Conservation (phyloP, 2,888 invertebrate genomes). For the Ectemnius lituratus region DNA sequence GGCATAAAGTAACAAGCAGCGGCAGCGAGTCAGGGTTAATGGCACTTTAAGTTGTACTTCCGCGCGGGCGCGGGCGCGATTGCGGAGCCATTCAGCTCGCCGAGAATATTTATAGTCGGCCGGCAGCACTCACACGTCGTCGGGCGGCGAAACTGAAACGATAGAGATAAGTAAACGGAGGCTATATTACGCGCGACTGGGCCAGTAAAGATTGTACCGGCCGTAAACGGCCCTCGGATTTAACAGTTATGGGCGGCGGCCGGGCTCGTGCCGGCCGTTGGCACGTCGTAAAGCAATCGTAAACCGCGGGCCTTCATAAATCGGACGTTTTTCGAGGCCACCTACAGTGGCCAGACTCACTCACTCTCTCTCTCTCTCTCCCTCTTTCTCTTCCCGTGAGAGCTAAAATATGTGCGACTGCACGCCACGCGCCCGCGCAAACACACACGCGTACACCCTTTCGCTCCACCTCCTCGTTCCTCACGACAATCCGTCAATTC, state of each 20-base stretch:
- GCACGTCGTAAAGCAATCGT: constrained; percentile 74
- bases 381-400: no score
- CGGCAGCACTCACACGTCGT: constrained; percentile 5
- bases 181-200: constrained; percentile 63
- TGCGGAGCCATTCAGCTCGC: not conserved
- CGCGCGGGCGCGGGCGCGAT: not conserved
- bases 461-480: no score
- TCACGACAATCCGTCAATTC: no score
- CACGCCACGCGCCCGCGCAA: no score
- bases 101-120: not conserved
- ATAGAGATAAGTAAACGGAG: constrained; percentile 61
- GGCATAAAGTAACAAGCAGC: not conserved
- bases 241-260: constrained; percentile 74
- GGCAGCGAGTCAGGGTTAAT: constrained; percentile 3
- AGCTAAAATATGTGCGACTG: no score
- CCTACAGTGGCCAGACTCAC: constrained; percentile 18
- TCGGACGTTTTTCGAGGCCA: constrained; percentile 41
- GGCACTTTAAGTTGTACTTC: not conserved
- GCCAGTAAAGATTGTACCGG: constrained; percentile 64
- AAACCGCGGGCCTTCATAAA: constrained; percentile 73
- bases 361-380: no score
- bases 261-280: constrained; percentile 72
- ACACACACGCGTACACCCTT: no score
- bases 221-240: constrained; percentile 73
- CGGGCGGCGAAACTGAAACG: constrained; percentile 29